A percentile compares a stretch with the other conserved stretches of the same genome.
Conservation (phyloP, 2,797 vertebrate genomes). For the Adelosebastes latens region DNA sequence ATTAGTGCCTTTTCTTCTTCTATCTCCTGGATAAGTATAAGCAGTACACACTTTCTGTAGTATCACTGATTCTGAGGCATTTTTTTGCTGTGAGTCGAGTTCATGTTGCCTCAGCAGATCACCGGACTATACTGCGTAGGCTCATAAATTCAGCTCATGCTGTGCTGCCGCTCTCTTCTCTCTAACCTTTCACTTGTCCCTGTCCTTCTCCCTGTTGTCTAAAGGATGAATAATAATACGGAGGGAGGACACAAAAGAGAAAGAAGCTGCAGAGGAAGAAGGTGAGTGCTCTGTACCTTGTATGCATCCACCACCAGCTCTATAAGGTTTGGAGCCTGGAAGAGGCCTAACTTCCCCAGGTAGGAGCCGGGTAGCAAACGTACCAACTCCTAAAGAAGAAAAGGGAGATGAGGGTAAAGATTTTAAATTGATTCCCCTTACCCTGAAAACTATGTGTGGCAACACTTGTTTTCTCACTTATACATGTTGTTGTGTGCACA, state of each 20-base stretch:
- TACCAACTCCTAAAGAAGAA: conserved; percentile 85
- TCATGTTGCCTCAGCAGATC: conserved; percentile 24
- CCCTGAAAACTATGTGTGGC: not conserved
- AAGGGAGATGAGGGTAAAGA: not conserved
- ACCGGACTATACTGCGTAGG: not conserved
- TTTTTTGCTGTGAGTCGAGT: not conserved
- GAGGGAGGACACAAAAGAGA: not conserved
- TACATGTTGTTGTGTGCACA: not conserved
- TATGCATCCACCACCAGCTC: conserved; percentile 95
- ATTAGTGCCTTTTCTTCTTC: not conserved
- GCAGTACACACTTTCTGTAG: not conserved
- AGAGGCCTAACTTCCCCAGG: conserved; percentile 89
- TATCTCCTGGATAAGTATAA: not conserved
- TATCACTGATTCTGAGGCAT: not conserved
- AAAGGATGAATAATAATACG: not conserved
- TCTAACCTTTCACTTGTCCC: not conserved
- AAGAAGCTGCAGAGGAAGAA: not conserved
- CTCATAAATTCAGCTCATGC: conserved; percentile 24
- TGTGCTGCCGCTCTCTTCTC: conserved; percentile 12
- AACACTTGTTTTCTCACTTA: not conserved
- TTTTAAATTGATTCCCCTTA: not conserved
- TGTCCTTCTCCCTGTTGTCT: conserved; percentile 13
- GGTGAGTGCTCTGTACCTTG: conserved; percentile 83
- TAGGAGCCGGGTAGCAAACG: conserved; percentile 90
- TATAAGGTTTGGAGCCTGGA: conserved; percentile 92